Conservation (phyloP, 1,140 invertebrate species). For the Drosophila fuyamai region DNA sequence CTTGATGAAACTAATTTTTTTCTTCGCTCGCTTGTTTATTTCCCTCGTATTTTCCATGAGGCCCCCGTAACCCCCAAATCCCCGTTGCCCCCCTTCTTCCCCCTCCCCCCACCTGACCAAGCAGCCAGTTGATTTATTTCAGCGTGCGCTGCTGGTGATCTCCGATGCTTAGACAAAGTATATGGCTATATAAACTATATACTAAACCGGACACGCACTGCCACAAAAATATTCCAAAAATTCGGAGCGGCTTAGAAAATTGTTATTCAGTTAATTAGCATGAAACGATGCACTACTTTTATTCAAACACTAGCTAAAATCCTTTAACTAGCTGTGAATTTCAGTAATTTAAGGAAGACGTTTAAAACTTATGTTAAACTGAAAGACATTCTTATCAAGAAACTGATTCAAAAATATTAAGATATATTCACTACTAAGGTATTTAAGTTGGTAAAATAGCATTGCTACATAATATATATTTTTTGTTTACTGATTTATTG, state of each 20-base stretch:
- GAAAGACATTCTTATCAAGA: too few species aligned
- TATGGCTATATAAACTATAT: slow-evolving; percentile 58
- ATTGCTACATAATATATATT: too few species aligned
- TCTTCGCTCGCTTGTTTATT: slow-evolving; percentile 39
- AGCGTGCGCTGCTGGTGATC: slow-evolving; percentile 79
- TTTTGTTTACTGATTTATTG: too few species aligned
- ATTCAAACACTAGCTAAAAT: too few species aligned
- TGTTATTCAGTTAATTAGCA: too few species aligned
- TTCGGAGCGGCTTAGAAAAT: background rate
- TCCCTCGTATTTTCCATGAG: slow-evolving; percentile 42
- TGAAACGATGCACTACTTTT: too few species aligned
- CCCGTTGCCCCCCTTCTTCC: slow-evolving; percentile 2
- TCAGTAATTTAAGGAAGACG: too few species aligned
- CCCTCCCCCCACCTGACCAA: background rate
- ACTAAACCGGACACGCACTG: slow-evolving; percentile 43
- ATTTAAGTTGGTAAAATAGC: too few species aligned
- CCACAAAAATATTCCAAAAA: background rate
- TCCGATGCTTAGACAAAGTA: slow-evolving; percentile 74
- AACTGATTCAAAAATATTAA: too few species aligned
- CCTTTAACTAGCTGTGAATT: too few species aligned
- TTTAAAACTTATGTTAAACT: too few species aligned
- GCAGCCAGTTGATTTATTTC: slow-evolving; percentile 83
- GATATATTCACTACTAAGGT: too few species aligned
- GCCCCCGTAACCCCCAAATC: slow-evolving; percentile 41
- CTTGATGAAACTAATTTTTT: slow-evolving; percentile 85